Conservation (phyloP, 1,140 invertebrate species). For the Drosophila arawakana region DNA sequence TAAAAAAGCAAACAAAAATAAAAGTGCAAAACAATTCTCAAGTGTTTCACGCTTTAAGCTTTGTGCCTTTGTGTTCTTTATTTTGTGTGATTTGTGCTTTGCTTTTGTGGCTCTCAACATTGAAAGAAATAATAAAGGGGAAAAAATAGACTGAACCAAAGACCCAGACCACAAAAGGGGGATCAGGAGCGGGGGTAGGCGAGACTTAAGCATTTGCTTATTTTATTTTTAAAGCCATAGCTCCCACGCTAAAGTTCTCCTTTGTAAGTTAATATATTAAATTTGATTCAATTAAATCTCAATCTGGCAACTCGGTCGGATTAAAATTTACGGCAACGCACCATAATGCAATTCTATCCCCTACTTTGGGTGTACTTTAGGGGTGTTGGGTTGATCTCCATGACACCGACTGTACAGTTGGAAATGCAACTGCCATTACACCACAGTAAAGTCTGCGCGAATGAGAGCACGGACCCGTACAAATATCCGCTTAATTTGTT, state of each 20-base stretch:
- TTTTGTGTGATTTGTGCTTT: slow-evolving; percentile 42
- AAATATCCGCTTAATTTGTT: slow-evolving; percentile 47
- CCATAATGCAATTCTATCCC: slow-evolving; percentile 10
- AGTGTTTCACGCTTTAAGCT: slow-evolving; percentile 77
- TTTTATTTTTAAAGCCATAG: slow-evolving; percentile 34
- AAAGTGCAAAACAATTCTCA: slow-evolving; percentile 80
- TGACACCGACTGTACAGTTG: neutral
- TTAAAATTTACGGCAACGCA: slow-evolving; percentile 15
- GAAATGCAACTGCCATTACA: slow-evolving; percentile 13
- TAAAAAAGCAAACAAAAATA: slow-evolving; percentile 44
- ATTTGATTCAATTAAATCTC: slow-evolving; percentile 70
- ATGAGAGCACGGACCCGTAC: neutral
- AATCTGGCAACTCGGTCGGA: slow-evolving; percentile 26
- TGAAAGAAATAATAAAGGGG: slow-evolving; percentile 13
- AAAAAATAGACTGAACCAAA: slow-evolving; percentile 3
- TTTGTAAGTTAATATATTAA: slow-evolving; percentile 68
- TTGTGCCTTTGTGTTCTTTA: slow-evolving; percentile 62
- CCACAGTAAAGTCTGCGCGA: neutral
- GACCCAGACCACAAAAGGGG: neutral
- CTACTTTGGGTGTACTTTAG: neutral
- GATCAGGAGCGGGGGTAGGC: neutral
- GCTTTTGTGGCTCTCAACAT: slow-evolving; percentile 17
- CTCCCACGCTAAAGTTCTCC: slow-evolving; percentile 60
- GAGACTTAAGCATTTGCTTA: slow-evolving; percentile 17
- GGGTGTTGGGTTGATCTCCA: neutral